Evolutionary conservation across 2,113 vertebrate species (phyloP).

Genomic region (Mohoua ochrocephala): DNA sequence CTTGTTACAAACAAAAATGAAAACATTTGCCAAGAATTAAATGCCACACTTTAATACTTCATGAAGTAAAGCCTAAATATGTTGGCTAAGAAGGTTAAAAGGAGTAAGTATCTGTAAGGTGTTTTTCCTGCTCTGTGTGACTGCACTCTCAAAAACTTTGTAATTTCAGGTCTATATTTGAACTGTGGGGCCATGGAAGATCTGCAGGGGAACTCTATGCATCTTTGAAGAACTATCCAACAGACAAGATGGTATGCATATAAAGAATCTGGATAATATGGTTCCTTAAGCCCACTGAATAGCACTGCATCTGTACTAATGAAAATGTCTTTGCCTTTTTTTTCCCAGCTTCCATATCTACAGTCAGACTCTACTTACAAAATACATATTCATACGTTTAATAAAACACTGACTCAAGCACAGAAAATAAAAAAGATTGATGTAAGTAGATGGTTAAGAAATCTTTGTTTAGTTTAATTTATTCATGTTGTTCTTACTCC

Average conservation of each 20-base stretch:
- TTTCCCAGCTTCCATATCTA: constrained; percentile 82
- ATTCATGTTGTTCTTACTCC: not conserved
- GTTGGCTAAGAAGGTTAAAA: not conserved
- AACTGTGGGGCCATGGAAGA: constrained; percentile 91
- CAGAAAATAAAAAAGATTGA: constrained; percentile 91
- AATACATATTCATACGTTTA: constrained; percentile 91
- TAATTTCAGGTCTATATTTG: constrained; percentile 89
- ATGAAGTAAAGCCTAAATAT: not conserved
- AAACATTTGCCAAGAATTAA: not conserved
- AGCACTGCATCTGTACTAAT: not conserved
- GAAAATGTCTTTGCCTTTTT: not conserved
- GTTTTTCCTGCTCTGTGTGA: not conserved
- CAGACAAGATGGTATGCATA: constrained; percentile 83
- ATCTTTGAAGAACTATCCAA: constrained; percentile 83
- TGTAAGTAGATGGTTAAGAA: constrained; percentile 75
- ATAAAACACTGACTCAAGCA: constrained; percentile 88
- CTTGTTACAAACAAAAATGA: not conserved
- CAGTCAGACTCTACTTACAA: constrained; percentile 86
- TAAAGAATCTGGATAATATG: not conserved
- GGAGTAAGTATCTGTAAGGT: not conserved
- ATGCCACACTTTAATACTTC: not conserved
- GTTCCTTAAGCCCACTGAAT: not conserved
- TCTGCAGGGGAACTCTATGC: constrained; percentile 80
- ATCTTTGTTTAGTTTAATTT: not conserved
- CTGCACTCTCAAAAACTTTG: not conserved